These are phyloP conservation scores for Morpho deidamia DNA, from an alignment of 2,888 invertebrate genomes.

Conservation along the genomic window DNA sequence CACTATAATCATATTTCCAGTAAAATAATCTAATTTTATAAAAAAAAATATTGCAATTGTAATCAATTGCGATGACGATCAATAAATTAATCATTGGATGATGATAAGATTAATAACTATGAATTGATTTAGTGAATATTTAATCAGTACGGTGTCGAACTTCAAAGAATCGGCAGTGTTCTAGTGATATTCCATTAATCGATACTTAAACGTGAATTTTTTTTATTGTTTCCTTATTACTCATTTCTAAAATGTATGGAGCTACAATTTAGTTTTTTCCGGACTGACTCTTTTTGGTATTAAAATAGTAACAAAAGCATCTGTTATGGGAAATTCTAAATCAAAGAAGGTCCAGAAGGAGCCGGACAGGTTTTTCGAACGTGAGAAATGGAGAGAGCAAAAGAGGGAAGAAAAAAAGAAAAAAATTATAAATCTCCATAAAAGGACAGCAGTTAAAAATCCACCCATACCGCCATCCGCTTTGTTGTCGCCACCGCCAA, in stretches of 20 bases:
- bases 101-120: conserved; percentile 51
- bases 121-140: conserved; percentile 39
- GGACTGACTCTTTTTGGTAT: neutral
- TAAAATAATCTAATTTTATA: conserved; percentile 1
- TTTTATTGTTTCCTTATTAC: neutral
- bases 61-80: conserved; percentile 32
- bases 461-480: conserved; percentile 34
- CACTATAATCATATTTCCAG: neutral
- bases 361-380: conserved; percentile 62
- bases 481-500: conserved; percentile 33
- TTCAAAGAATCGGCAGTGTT: conserved; percentile 24
- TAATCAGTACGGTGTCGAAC: conserved; percentile 42
- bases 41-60: conserved; percentile 42
- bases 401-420: conserved; percentile 50
- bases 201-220: neutral
- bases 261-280: conserved; percentile 1
- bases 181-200: conserved; percentile 3
- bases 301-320: neutral
- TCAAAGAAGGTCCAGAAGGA: conserved; percentile 59
- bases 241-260: conserved; percentile 3
- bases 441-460: conserved; percentile 45
- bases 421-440: conserved; percentile 43
- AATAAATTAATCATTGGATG: conserved; percentile 44
- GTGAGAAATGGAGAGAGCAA: conserved; percentile 58
- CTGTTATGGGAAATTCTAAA: conserved; percentile 61